Base-by-base conservation (phyloP, 2,113 vertebrate species). In the Jacana jacana region DNA sequence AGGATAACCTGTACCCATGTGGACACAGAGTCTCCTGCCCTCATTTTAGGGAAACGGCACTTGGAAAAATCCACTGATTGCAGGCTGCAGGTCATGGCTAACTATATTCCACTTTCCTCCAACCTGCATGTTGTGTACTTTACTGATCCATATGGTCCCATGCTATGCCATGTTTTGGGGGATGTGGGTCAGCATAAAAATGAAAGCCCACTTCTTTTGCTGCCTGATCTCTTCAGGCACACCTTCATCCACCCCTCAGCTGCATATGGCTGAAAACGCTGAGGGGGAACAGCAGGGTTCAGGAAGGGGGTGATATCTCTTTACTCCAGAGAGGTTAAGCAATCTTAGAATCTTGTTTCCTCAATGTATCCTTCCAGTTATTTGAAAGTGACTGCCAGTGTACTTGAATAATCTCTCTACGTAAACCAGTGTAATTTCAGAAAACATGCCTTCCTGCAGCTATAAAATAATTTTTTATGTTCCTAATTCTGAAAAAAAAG, bases 381-480 rank as follows among this genome's bases (percentile, higher is more conserved):
- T 91, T 82, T 81, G 49, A 73, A 52, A 94, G 35, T 81, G 10
- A 46, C 51, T 54, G 48, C 28, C 30, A 46, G 22, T 54, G 3
- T 42, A 61, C 68, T 79, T 70, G 75, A 92, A 96, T 77, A 90
- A 85, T 81, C 39, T 83, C 66, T 76, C 52, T 81, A 81, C 28
- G 68, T 60, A 79, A 91, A 93, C 72, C 17, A 94, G 42, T 73
- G 39, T 86, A 66, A 89, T 27, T 75, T 52, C 54, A 92, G 92
- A 93, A 88, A 93, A 49, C 82, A 93, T 22, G 24, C 22, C 22
- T 75, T 80, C 46, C 31, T 69, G 37, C 55, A 95, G 77, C 49
- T 63, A 33, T 75, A 48, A 85, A 96, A 91, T 64, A 1, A 17
- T 57, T 57, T 86, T 91, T 77, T 61, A 55, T 68, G 49, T 55